Percentiles rank a stretch among this genome's conserved stretches.
These are phyloP conservation scores for Pachymerium ferrugineum DNA, from an alignment of 2,888 invertebrate species.

Conservation along the genomic window DNA sequence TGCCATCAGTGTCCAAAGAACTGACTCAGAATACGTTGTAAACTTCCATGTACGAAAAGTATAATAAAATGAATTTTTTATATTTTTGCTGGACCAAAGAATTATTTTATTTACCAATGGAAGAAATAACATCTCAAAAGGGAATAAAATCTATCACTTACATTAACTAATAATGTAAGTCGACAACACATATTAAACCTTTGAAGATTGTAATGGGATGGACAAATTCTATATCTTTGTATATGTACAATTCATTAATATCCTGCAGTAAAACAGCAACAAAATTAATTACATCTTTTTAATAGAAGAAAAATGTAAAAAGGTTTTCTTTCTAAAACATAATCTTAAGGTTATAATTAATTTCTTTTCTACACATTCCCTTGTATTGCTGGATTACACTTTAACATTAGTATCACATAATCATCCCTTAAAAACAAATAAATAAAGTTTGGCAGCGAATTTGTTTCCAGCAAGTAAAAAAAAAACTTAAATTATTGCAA, in stretches of 20 bases:
- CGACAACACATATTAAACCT: not conserved
- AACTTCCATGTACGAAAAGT: constrained; percentile 83
- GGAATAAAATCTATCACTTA: not conserved
- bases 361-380: not conserved
- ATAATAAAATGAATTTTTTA: not conserved
- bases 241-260: not conserved
- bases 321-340: not conserved
- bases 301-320: not conserved
- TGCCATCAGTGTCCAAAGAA: constrained; percentile 88
- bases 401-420: not conserved
- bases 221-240: not conserved
- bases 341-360: not conserved
- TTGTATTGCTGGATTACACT: not conserved
- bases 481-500: not conserved
- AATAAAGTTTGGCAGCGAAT: not conserved
- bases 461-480: not conserved
- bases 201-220: not conserved
- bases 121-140: not conserved
- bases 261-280: not conserved
- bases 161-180: not conserved
- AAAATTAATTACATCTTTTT: not conserved
- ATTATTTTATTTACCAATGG: not conserved
- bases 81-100: not conserved
- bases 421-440: not conserved
- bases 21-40: constrained; percentile 86